These are phyloP conservation scores for Perccottus glenii DNA, from an alignment of 2,113 vertebrate genomes.

Conservation along the genomic window DNA sequence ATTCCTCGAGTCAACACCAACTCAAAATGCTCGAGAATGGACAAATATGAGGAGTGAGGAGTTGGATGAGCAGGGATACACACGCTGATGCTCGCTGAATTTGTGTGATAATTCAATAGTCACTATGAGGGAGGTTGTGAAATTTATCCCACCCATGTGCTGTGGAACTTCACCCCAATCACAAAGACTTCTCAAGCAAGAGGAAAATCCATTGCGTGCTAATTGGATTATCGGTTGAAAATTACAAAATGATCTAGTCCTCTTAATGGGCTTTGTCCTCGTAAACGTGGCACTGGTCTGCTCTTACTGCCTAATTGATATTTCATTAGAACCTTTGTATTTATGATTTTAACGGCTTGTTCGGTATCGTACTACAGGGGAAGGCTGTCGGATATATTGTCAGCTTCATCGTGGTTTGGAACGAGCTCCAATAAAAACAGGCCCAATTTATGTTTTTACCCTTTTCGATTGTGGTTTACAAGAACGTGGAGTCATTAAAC, in stretches of 20 bases:
- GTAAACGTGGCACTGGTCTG: conserved; percentile 62
- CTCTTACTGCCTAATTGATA: conserved; percentile 82
- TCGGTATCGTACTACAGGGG: conserved; percentile 41
- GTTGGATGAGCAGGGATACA: background rate
- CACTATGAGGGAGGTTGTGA: conserved; percentile 57
- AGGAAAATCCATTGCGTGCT: conserved; percentile 65
- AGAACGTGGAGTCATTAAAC: conserved; percentile 71
- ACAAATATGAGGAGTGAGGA: conserved; percentile 14
- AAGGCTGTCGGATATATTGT: conserved; percentile 59
- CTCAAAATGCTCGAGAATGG: conserved; percentile 24
- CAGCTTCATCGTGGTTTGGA: conserved; percentile 49
- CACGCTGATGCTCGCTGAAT: conserved; percentile 46
- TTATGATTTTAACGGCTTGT: conserved; percentile 73
- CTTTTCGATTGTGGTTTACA: conserved; percentile 74
- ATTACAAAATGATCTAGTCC: conserved; percentile 65
- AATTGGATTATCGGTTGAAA: conserved; percentile 74
- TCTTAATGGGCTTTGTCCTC: conserved; percentile 74
- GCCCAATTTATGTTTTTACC: conserved; percentile 72
- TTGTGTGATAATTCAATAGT: conserved; percentile 49
- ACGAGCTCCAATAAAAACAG: conserved; percentile 65
- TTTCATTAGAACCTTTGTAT: conserved; percentile 79
- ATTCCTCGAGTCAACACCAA: conserved; percentile 47
- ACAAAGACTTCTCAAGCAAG: conserved; percentile 60
- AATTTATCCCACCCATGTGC: conserved; percentile 56
- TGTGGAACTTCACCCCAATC: conserved; percentile 70